These are phyloP conservation scores for Phalanger gymnotis DNA, from an alignment of 2,797 vertebrate genomes.

Conservation along the genomic window DNA sequence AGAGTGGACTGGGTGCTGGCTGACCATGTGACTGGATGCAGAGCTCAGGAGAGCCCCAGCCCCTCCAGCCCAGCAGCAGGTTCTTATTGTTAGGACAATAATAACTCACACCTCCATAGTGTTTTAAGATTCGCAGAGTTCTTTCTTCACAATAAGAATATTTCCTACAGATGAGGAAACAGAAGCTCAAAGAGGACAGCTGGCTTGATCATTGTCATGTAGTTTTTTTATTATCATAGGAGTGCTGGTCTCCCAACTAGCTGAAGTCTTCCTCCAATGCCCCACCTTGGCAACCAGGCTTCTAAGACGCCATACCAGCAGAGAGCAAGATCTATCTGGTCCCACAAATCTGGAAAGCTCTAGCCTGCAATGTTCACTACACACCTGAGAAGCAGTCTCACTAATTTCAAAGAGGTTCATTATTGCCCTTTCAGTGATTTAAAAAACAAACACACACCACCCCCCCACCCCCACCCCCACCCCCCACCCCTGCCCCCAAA, in stretches of 20 bases:
- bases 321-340: background rate
- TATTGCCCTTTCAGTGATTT: background rate
- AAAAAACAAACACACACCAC: background rate
- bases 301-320: background rate
- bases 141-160: background rate
- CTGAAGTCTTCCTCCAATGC: background rate
- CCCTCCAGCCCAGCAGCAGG: background rate
- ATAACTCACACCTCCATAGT: background rate
- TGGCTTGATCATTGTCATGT: background rate
- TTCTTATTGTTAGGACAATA: background rate
- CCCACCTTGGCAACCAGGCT: background rate
- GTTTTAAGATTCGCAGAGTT: background rate
- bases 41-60: background rate
- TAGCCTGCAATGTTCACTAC: background rate
- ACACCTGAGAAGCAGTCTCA: background rate
- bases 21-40: background rate
- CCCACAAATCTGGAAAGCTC: background rate
- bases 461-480: too few species aligned
- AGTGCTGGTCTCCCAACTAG: background rate
- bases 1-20: background rate
- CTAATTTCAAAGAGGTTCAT: background rate
- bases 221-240: background rate
- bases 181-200: background rate
- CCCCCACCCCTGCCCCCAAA: too few species aligned
- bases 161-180: background rate